Evolutionary conservation across 2,888 invertebrate species (phyloP), one percentile per base, ranked within the genome.

Genomic region (Auanema sp.): DNA sequence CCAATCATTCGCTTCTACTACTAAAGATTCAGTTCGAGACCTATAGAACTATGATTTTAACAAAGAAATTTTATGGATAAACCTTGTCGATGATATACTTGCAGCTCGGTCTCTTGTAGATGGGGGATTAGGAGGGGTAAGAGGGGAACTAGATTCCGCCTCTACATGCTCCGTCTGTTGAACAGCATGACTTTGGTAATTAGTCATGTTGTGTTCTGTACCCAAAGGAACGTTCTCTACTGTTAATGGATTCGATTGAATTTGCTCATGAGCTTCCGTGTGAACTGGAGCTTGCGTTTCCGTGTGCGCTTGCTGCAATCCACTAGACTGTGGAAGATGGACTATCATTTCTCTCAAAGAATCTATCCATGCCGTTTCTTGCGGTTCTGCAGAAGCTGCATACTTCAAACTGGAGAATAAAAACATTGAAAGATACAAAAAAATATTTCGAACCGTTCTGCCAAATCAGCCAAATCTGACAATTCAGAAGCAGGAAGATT

Each of bases 381-480:
- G 47, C 16, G 66, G 53, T 18, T 65, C 66, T 8, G 66, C 69
- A 1, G 66, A 59, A n/a, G 75, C 65, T 5, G 66, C 54, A 33
- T 65, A 58, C 33, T 60, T 60, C 0, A 69, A 57, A 18, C 63
- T 57, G 44, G 43, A 57, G 6, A n/a, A 44, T n/a, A 54, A n/a
- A 54, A 40, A 54, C n/a, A 25, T 6, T 33, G 54, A 57, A 1
- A 12, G 16, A 33, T 41, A 12, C 16, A 24, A 51, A 24, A 12
- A 14, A 2, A 16, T 12, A 41, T 44, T 24, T 52, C 60, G 41
- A 33, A 72, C 66, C 65, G 66, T 23, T 79, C 79, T 3, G 79
- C 79, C 51, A 79, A 52, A 55, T 79, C 78, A 24, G 71, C 71
- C 33, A 79, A 63, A 40, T 68, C 66, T 5, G 61, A 33, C 55